Base-by-base conservation (phyloP, 2,888 invertebrate genomes). In the Ophonus ardosiacus region DNA sequence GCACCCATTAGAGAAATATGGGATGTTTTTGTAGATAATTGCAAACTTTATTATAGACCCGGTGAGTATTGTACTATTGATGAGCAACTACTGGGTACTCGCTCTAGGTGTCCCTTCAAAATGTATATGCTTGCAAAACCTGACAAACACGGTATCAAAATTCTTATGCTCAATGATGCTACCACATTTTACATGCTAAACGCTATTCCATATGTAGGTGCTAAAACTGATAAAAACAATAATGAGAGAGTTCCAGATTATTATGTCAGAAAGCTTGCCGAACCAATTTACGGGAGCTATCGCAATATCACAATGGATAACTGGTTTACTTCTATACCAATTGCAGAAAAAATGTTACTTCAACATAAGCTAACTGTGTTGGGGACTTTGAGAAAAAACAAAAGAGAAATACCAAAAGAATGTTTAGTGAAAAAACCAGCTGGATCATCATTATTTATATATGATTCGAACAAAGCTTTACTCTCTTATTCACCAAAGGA, bases 81-180 rank as follows among this genome's bases (percentile, higher is more conserved):
- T 80, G 89, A 89, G 85, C 87, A 88, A 79, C 84, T 89, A 10
- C 87, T 88, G 13, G 87, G 87, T n/a, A n/a, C n/a, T n/a, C n/a
- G n/a, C n/a, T n/a, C n/a, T n/a, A n/a, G n/a, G n/a, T n/a, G n/a
- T n/a, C n/a, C n/a, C n/a, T n/a, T n/a, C n/a, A n/a, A n/a, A n/a
- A n/a, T n/a, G n/a, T n/a, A n/a, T n/a, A n/a, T 7, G 21, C 88
- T 88, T 85, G 86, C 87, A 7, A 90, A 90, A 86, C 88, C 89
- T 8, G 88, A 89, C 61, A 89, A 88, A 85, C 90, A 90, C 86
- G 90, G 90, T 8, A 85, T 90, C 21, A 90, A 90, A 87, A 87
- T 90, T 17, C 83, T 88, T 78, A 88, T 88, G 86, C 81, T 90
- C 78, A 89, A 89, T 63, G 90, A 90, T 86, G 88, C 89, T 80